Evolutionary conservation across 2,888 invertebrate genomes (phyloP), one percentile per base, ranked within the genome.

Genomic region (Ophraella communa): DNA sequence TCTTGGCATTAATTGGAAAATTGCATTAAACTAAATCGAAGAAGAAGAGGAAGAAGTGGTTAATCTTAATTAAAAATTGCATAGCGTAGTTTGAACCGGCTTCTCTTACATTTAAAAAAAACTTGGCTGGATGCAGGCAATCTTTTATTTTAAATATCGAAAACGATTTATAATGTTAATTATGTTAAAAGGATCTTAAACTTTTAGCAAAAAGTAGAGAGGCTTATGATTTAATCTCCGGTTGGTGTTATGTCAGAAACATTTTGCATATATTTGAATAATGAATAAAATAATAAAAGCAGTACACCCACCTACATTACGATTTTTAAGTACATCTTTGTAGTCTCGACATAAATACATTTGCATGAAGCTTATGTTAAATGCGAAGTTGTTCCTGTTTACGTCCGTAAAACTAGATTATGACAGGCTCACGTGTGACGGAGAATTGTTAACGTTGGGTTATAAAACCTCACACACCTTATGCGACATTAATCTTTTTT

Each of bases 1-100:
- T 61, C 56, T 24, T 10, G 55, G 64, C 66, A 64, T 66, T 68
- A 66, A 68, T 68, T 66, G 59, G 64, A 62, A 66, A 68, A 68
- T 68, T 68, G 65, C 62, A 56, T 62, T 66, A 68, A 66, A 55
- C 59, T 45, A 44, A 58, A 62, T 56, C 62, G 33, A 52, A 62
- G 57, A 11, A 10, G 10, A 10, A 24, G 11, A 30, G 11, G n/a
- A 65, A 60, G 52, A 53, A 54, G 24, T 35, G 49, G 49, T 11
- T 58, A 21, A 58, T 49, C 58, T 33, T 7, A 30, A 47, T 27
- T n/a, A 14, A 45, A 55, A 55, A 62, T 45, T 54, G 33, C 35
- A 54, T 54, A 47, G 47, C 21, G 33, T 35, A 55, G 39, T 62
- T 62, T 44, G 39, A 11, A 39, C 39, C 17, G 35, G 11, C 35